Percentiles rank a stretch among this genome's conserved stretches.
Conservation (phyloP, 1,140 invertebrate genomes). For the Drosophila lacertosa region DNA sequence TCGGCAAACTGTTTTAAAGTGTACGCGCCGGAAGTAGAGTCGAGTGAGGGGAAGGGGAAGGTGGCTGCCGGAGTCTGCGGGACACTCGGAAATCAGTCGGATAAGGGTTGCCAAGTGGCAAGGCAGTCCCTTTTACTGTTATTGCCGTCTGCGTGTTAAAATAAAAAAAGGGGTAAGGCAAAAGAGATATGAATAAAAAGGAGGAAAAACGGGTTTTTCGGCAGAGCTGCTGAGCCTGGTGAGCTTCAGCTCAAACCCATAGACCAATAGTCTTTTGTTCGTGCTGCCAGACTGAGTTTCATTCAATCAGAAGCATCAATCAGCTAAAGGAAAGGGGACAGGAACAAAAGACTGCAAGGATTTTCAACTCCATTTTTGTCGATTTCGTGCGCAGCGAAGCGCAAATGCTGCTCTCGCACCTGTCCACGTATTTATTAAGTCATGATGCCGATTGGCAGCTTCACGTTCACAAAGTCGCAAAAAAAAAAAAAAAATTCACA, state of each 20-base stretch:
- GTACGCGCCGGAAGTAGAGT: background rate
- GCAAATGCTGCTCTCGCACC: slow-evolving; percentile 49
- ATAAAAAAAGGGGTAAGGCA: slow-evolving; percentile 1
- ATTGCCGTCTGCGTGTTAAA: slow-evolving; percentile 19
- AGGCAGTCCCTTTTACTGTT: slow-evolving; percentile 16
- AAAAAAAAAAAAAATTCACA: slow-evolving; percentile 37
- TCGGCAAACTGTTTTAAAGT: slow-evolving; percentile 62
- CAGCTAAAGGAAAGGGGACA: slow-evolving; percentile 4
- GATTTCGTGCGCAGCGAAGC: slow-evolving; percentile 76
- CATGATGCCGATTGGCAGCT: slow-evolving; percentile 54
- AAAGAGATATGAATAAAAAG: background rate
- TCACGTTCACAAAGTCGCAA: slow-evolving; percentile 37
- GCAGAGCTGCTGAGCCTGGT: slow-evolving; percentile 28
- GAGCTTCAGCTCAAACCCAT: background rate
- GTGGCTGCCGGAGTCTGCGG: slow-evolving; percentile 3
- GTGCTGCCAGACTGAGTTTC: slow-evolving; percentile 22
- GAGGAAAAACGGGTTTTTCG: background rate
- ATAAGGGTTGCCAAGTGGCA: slow-evolving; percentile 2
- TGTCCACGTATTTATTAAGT: slow-evolving; percentile 71
- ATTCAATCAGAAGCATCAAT: slow-evolving; percentile 58
- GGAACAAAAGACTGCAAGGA: slow-evolving; percentile 36
- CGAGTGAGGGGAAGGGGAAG: background rate
- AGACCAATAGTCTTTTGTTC: slow-evolving; percentile 23
- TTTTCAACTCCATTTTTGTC: slow-evolving; percentile 77
- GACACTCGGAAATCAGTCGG: slow-evolving; percentile 30